phyloP scores from a whole-genome alignment of 2,888 invertebrate genomes.

The Athalia circularis region DNA sequence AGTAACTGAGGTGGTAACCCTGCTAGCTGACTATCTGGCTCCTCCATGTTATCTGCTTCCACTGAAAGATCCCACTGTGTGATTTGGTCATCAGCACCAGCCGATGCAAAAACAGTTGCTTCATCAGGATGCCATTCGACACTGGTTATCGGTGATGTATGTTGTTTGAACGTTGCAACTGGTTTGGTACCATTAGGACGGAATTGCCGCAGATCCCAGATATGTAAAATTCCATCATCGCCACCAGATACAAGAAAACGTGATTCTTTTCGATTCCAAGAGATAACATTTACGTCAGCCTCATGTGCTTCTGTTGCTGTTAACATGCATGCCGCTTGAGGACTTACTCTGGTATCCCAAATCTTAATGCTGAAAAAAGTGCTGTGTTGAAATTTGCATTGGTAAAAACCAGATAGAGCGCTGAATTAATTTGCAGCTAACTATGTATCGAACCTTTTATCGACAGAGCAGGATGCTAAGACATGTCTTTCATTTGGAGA shows the following conservation, averaged over 20 bases:
- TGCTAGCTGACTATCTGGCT: conserved; percentile 68
- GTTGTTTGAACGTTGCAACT: conserved; percentile 96
- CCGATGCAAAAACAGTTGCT: conserved; percentile 94
- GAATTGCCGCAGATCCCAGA: conserved; percentile 97
- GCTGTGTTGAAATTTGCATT: conserved; percentile 16
- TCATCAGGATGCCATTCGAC: conserved; percentile 98
- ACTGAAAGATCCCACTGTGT: conserved; percentile 97
- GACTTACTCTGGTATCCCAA: conserved; percentile 94
- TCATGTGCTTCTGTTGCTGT: conserved; percentile 90
- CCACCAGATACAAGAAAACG: conserved; percentile 81
- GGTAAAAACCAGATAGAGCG: background rate
- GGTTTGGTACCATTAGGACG: conserved; percentile 81
- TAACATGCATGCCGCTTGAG: conserved; percentile 93
- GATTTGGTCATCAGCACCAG: conserved; percentile 95
- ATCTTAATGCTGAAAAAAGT: conserved; percentile 83
- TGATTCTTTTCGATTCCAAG: conserved; percentile 95
- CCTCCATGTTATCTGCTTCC: conserved; percentile 84
- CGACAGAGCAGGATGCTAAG: conserved; percentile 91
- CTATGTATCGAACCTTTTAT: conserved; percentile 78
- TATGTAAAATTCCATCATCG: conserved; percentile 94
- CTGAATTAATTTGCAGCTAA: background rate
- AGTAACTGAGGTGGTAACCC: conserved; percentile 95
- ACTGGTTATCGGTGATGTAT: conserved; percentile 93
- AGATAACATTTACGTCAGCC: conserved; percentile 97
- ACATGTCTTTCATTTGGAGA: conserved; percentile 96